Percentiles rank a stretch among this genome's conserved stretches.
Evolutionary conservation across 2,113 vertebrate species (phyloP).

Genomic region (Nematolebias whitei): DNA sequence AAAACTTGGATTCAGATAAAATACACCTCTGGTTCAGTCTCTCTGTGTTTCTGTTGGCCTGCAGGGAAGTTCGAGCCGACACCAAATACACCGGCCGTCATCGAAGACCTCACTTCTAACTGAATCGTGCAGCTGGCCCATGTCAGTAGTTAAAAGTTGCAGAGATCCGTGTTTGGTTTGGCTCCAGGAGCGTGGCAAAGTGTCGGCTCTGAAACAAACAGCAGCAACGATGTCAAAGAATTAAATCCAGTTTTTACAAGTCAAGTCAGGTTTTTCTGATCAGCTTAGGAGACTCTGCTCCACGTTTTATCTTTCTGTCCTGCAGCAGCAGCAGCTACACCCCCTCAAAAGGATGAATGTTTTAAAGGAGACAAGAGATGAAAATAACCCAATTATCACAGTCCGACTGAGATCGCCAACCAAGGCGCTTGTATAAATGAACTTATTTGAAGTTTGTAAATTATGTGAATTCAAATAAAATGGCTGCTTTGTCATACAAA

Average conservation of each 20-base stretch:
- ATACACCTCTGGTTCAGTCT: constrained; percentile 9
- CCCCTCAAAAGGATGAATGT: no score
- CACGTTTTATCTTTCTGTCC: no score
- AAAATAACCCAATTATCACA: background rate
- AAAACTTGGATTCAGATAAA: background rate
- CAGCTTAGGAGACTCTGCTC: no score
- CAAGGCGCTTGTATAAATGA: no score
- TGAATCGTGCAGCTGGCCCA: constrained; percentile 43
- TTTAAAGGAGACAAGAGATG: background rate
- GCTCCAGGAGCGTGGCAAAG: no score
- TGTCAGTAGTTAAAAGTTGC: no score
- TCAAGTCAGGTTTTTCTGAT: no score
- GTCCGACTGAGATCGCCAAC: no score
- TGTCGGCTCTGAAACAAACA: no score
- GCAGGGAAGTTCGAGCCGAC: constrained; percentile 90
- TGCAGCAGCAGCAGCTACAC: background rate
- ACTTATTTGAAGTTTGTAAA: background rate
- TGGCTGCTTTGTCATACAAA: no score
- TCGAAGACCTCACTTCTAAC: constrained; percentile 86
- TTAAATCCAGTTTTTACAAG: constrained; percentile 11
- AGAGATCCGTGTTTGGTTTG: constrained; percentile 6
- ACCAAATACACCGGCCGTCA: constrained; percentile 91
- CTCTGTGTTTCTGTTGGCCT: constrained; percentile 22
- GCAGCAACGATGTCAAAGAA: background rate
- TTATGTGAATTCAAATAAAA: background rate